Base-by-base conservation (phyloP, 2,888 invertebrate genomes). In the Zaprionus lineosus region DNA sequence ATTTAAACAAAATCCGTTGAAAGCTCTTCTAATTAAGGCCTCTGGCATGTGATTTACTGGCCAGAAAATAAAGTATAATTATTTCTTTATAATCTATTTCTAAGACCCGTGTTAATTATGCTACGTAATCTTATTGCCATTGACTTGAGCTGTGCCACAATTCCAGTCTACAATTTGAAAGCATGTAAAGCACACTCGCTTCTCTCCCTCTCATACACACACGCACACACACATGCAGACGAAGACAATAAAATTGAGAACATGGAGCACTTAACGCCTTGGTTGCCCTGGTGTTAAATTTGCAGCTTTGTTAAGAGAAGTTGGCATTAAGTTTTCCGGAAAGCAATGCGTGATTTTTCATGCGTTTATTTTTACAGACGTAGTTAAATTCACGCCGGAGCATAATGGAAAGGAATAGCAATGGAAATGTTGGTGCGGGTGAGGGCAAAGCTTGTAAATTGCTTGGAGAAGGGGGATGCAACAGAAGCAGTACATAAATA, bases 301-400 rank as follows among this genome's bases (percentile, higher is more conserved):
- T 66, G 29, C 33, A n/a, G 44, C 47, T 65, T 64, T 58, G 59
- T 37, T 34, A 36, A 39, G 24, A 28, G 29, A 46, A 69, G 70
- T 62, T 62, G 37, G 33, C 46, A 62, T 68, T 65, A 60, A 53
- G 65, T 68, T 68, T 61, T 34, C 29, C 48, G 40, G 37, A 64
- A 57, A 46, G 50, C 29, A 48, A 34, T 48, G 41, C 61, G 55
- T 74, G 78, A 74, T 71, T 78, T 78, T 74, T 78, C 75, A 74
- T 40, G 75, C 58, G 52, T 41, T 53, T 50, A 50, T 33, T 52
- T 8, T 52, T 26, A 16, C 43, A 44, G 31, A 39, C 50, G 29
- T 44, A 19, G 46, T 47, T 44, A 66, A 66, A 62, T 52, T 66
- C 58, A 19, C 43, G 33, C 34, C 44, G 36, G 34, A 71, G 55